A percentile compares a stretch with the other conserved stretches of the same genome.
Evolutionary conservation across 2,113 vertebrate genomes (phyloP).

Genomic region (Notothenia coriiceps): DNA sequence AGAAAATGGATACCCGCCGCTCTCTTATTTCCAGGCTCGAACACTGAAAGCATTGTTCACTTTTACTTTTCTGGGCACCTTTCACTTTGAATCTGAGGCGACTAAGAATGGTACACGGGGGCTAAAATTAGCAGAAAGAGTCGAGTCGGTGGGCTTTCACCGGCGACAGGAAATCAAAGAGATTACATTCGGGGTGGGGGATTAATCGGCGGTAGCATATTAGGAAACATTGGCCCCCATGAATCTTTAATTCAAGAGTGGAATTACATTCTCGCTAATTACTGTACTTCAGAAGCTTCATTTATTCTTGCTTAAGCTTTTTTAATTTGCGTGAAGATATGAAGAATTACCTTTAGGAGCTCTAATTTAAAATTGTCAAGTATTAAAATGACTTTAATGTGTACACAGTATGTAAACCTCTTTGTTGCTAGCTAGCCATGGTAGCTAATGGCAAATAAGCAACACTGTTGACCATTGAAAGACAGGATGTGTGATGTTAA

Average conservation of each 20-base stretch:
- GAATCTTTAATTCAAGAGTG: conserved; percentile 59
- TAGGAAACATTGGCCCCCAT: conserved; percentile 47
- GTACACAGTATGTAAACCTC: neutral
- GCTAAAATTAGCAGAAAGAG: conserved; percentile 72
- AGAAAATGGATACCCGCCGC: conserved; percentile 55
- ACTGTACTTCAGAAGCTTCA: conserved; percentile 26
- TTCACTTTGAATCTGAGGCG: conserved; percentile 59
- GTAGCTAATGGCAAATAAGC: neutral
- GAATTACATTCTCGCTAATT: conserved; percentile 51
- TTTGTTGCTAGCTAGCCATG: neutral
- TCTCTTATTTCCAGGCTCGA: conserved; percentile 59
- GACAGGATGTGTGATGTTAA: neutral
- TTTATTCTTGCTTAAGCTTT: conserved; percentile 21
- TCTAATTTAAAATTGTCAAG: neutral
- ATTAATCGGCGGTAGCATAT: conserved; percentile 41
- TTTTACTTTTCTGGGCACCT: conserved; percentile 69
- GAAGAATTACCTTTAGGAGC: neutral
- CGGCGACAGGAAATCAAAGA: conserved; percentile 54
- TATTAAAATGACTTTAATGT: neutral
- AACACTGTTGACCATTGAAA: neutral
- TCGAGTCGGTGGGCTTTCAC: conserved; percentile 30
- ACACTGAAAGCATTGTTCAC: conserved; percentile 71
- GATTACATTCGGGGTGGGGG: conserved; percentile 47
- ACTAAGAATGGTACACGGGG: conserved; percentile 37
- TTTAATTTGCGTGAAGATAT: conserved; percentile 19